A percentile compares a stretch with the other conserved stretches of the same genome.
Conservation (phyloP, 1,140 invertebrate species). For the Drosophila kepulauana region DNA sequence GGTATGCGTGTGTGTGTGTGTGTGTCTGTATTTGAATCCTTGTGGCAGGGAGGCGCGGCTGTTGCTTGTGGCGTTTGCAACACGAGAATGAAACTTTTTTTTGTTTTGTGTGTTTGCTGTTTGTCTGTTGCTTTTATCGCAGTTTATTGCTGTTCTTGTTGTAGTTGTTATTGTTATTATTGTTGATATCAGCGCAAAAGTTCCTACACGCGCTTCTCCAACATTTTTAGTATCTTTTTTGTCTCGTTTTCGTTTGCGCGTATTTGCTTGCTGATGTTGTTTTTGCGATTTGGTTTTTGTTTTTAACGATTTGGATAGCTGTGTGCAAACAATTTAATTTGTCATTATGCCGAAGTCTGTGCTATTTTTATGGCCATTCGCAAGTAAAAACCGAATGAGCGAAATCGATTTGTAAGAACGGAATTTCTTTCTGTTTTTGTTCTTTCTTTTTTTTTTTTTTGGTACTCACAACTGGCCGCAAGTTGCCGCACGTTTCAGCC, state of each 20-base stretch:
- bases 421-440: slow-evolving; percentile 41
- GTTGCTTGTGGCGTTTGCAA: slow-evolving; percentile 43
- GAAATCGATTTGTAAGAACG: slow-evolving; percentile 73
- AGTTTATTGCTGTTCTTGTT: slow-evolving; percentile 33
- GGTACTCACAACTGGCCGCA: slow-evolving; percentile 54
- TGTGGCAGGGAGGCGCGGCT: slow-evolving; percentile 1
- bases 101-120: slow-evolving; percentile 18
- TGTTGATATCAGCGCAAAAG: slow-evolving; percentile 62
- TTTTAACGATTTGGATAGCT: slow-evolving; percentile 30
- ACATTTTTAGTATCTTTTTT: slow-evolving; percentile 47
- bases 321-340: slow-evolving; percentile 73
- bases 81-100: slow-evolving; percentile 50
- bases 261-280: slow-evolving; percentile 23
- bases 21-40: no score
- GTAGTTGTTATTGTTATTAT: slow-evolving; percentile 33
- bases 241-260: slow-evolving; percentile 1
- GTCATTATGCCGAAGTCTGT: slow-evolving; percentile 60
- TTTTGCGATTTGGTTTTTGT: slow-evolving; percentile 18
- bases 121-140: slow-evolving; percentile 71
- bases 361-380: slow-evolving; percentile 67
- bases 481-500: slow-evolving; percentile 60
- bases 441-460: slow-evolving; percentile 30
- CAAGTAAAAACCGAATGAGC: slow-evolving; percentile 38
- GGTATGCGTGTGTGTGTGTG: not conserved
- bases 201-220: slow-evolving; percentile 67